Evolutionary conservation across 1,140 invertebrate species (phyloP).

Genomic region (Eulimnadia texana): DNA sequence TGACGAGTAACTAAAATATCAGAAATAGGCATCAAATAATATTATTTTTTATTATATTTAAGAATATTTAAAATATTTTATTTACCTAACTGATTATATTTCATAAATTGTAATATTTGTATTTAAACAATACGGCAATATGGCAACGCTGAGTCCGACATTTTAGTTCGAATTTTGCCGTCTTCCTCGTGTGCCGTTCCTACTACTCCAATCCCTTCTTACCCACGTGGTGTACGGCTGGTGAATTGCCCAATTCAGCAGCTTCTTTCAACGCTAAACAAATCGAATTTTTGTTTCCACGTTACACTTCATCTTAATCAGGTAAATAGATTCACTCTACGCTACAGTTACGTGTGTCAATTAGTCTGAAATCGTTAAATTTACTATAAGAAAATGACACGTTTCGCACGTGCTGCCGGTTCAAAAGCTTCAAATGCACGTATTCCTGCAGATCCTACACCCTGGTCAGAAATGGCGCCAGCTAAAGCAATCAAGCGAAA

Average conservation of each 20-base stretch:
- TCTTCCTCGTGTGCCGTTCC: no score
- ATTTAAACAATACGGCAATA: not conserved
- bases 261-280: no score
- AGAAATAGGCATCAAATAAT: no score
- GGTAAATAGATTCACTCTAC: not conserved
- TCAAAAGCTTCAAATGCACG: not conserved
- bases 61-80: no score
- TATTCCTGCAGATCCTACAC: not conserved
- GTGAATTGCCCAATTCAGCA: no score
- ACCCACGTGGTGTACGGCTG: not conserved
- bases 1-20: no score
- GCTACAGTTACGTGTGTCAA: no score
- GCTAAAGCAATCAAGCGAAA: not conserved
- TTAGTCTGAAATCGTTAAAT: not conserved
- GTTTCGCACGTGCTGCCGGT: not conserved
- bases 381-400: not conserved
- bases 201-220: not conserved
- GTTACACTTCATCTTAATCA: not conserved
- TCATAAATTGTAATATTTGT: no score
- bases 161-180: no score
- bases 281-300: no score
- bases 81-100: no score
- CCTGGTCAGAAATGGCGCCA: not conserved
- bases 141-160: not conserved
- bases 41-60: no score